Base-by-base conservation (phyloP, 1,140 invertebrate species). In the Mercenaria mercenaria region DNA sequence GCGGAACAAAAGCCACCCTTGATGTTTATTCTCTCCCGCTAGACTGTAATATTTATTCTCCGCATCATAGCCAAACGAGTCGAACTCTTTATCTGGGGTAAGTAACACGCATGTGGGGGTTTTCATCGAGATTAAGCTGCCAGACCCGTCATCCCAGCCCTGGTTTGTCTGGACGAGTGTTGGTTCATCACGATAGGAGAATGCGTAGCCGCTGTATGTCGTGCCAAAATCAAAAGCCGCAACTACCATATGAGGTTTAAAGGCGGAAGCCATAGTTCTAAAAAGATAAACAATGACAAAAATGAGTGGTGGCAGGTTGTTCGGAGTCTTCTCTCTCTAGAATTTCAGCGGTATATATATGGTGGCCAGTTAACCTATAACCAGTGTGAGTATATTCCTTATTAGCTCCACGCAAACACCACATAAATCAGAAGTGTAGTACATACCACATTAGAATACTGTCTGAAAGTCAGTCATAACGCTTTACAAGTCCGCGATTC, bases 171-270 rank as follows among this genome's bases (percentile, higher is more conserved):
- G 96, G 39, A 97, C 96, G 37, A 88, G 87, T 0, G 37, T 52
- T 0, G 84, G 83, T 29, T 67, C 56, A 50, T 96, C 95, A 26
- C 96, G 96, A 0, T 96, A 96, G 88, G 96, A 96, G 91, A 96
- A 97, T 0, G 97, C 97, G 92, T 97, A 97, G 0, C 97, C 97
- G 61, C 96, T 96, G 92, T 96, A 97, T 1, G 97, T 97, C 0
- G 97, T 97, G 3, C 97, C 97, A 91, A 97, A 96, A 92, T 97
- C 97, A 52, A 97, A 96, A 4, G 97, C 97, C 4, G 97, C 96
- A 0, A 97, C 96, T 0, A 97, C 20, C 50, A 89, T 69, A 37
- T 50, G 50, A 0, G 18, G 32, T 32, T 15, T n/a, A 11, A 80
- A 80, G 34, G 32, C 3, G 23, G 41, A 23, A 13, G 56, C 47